Evolutionary conservation across 1,140 invertebrate genomes (phyloP).

Genomic region (Drosophila saltans): DNA sequence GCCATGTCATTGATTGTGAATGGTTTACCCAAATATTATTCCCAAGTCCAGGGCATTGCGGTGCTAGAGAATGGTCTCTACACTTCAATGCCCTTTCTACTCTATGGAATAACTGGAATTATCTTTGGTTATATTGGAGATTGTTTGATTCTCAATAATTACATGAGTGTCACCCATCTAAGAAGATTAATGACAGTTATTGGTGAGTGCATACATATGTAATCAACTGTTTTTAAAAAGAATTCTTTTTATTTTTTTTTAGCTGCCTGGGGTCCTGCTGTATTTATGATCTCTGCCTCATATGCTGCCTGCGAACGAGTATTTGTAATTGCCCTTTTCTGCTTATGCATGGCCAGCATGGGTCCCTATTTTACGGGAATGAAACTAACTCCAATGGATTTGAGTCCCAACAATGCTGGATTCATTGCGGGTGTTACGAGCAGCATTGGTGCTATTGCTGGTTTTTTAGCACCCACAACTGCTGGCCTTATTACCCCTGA

Average conservation of each 20-base stretch:
- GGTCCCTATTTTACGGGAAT: constrained; percentile 87
- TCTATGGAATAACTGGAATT: background rate
- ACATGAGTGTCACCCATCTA: background rate
- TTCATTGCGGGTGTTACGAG: constrained; percentile 91
- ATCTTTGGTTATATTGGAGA: constrained; percentile 6
- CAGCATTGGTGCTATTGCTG: constrained; percentile 61
- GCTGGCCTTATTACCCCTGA: background rate
- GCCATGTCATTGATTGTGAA: background rate
- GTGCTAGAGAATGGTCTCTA: background rate
- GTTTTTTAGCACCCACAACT: constrained; percentile 1
- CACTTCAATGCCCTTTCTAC: background rate
- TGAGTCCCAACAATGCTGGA: constrained; percentile 90
- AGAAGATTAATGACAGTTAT: constrained; percentile 2
- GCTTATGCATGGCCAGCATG: constrained; percentile 23
- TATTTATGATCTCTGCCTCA: background rate
- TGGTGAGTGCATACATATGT: background rate
- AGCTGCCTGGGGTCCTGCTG: background rate
- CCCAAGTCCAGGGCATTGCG: background rate
- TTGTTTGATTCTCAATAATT: background rate
- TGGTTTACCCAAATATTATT: constrained; percentile 8
- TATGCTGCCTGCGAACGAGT: background rate
- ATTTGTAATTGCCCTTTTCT: background rate
- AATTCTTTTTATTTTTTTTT: background rate
- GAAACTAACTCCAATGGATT: constrained; percentile 90
- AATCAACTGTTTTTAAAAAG: background rate